Percentiles rank a stretch among this genome's conserved stretches.
phyloP scores from a whole-genome alignment of 1,140 invertebrate genomes.

The Procambarus clarkii region DNA sequence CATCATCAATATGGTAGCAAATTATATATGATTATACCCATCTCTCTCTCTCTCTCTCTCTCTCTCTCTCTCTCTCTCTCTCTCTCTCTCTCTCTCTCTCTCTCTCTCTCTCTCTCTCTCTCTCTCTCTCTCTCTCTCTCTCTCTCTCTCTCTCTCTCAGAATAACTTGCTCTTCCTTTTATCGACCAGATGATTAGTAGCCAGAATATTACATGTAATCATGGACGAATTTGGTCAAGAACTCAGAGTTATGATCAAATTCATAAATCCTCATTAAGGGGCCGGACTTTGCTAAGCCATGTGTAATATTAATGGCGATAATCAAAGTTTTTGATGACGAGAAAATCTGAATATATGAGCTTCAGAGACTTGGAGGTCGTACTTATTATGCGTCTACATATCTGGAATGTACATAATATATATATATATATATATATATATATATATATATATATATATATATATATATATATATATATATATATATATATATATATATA shows the following conservation, averaged over 20 bases:
- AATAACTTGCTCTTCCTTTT: not conserved
- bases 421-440: conserved; percentile 11
- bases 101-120: too few relatives aligned
- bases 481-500: conserved; percentile 39
- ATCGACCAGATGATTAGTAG: conserved; percentile 54
- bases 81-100: too few relatives aligned
- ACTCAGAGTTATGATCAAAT: conserved; percentile 42
- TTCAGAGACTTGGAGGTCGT: not conserved
- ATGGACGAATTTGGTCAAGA: conserved; percentile 32
- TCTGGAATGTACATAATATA: not conserved
- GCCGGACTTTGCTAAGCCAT: conserved; percentile 39
- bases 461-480: conserved; percentile 48
- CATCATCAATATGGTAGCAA: conserved; percentile 13
- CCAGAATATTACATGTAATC: conserved; percentile 55
- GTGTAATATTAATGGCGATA: conserved; percentile 48
- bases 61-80: too few relatives aligned
- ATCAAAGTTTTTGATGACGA: conserved; percentile 27
- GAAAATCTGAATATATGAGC: conserved; percentile 48
- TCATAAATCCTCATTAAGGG: conserved; percentile 58
- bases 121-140: not conserved
- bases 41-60: too few relatives aligned
- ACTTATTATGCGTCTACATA: not conserved
- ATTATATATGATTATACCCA: conserved; percentile 40
- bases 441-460: conserved; percentile 33
- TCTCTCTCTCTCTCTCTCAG: conserved; percentile 5